Evolutionary conservation across 2,113 vertebrate species (phyloP).

Genomic region (Chroicocephalus ridibundus): DNA sequence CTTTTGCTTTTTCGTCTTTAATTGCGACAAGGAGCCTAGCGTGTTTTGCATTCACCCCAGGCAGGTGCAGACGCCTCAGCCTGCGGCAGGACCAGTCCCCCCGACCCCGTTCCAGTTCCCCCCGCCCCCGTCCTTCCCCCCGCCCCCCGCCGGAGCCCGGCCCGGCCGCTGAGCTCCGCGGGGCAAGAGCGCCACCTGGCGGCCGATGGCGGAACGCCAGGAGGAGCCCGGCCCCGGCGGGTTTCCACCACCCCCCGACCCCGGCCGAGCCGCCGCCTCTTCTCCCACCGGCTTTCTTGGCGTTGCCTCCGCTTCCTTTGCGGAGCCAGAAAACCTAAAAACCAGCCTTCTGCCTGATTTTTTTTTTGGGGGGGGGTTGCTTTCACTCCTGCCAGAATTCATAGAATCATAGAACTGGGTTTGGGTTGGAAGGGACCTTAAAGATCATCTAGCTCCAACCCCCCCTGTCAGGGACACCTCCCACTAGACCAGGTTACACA

Average conservation of each 20-base stretch:
- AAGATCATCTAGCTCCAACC: not conserved
- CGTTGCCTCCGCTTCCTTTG: not conserved
- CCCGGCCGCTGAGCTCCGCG: not conserved
- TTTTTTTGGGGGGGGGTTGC: not conserved
- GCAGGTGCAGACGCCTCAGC: no score
- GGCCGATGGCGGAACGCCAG: not conserved
- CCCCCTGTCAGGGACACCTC: not conserved
- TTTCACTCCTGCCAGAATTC: not conserved
- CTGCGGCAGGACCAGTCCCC: rapidly evolving
- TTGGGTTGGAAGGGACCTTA: not conserved
- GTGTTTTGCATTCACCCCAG: no score
- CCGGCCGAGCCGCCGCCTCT: not conserved
- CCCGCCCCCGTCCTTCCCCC: no score
- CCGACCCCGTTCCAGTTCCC: not conserved
- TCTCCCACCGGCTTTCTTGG: rapidly evolving
- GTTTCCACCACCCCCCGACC: rapidly evolving
- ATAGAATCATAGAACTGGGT: not conserved
- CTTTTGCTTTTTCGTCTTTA: not conserved
- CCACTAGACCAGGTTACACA: not conserved
- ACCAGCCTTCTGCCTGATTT: not conserved
- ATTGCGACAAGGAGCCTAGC: rapidly evolving
- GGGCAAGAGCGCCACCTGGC: not conserved
- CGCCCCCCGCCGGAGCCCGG: no score
- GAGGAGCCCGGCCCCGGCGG: not conserved
- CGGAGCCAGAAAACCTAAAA: not conserved